Base-by-base conservation (phyloP, 2,888 invertebrate species). In the Spisula solida region DNA sequence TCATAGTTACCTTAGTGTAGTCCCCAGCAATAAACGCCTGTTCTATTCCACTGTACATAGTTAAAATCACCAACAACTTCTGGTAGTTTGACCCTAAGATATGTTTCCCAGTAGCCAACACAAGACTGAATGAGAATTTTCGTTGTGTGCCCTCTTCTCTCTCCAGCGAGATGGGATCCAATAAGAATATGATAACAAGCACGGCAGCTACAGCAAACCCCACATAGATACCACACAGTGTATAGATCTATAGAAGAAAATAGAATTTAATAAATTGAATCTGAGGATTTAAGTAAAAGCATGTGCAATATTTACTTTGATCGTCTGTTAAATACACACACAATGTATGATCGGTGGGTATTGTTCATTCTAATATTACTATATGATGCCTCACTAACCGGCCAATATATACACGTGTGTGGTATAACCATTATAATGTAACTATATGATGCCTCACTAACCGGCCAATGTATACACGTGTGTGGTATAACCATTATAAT, bases 31-130 rank as follows among this genome's bases (percentile, higher is more conserved):
- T 98, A 97, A 99, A 99, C 0, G 99, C 99, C 96, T 99, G 99
- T 96, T 99, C 99, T 98, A 99, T 98, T 88, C 99, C 99, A 95
- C 99, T 99, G 98, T 98, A 99, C 87, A 99, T 97, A 0, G 99
- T 99, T 92, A 99, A 98, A 0, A 99, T 99, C 91, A 99, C 98
- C 60, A 99, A 97, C 16, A 99, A 97, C 95, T 99, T 98, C 96
- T 99, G 99, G 96, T 99, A 98, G 0, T 98, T 98, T 96, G 99
- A 93, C 8, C 91, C 98, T 97, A 98, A 98, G 95, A 99, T 97
- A 96, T 99, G 99, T 96, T 98, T 98, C 90, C 98, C 98, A 0
- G 99, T 99, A 25, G 99, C 93, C 0, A 94, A 60, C 20, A 94
- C 78, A n/a, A 95, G 93, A 2, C 88, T 82, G 16, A 92, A 86